Evolutionary conservation across 2,888 invertebrate species (phyloP), one percentile per base, ranked within the genome.

Genomic region (Zhengitettix transpicula): DNA sequence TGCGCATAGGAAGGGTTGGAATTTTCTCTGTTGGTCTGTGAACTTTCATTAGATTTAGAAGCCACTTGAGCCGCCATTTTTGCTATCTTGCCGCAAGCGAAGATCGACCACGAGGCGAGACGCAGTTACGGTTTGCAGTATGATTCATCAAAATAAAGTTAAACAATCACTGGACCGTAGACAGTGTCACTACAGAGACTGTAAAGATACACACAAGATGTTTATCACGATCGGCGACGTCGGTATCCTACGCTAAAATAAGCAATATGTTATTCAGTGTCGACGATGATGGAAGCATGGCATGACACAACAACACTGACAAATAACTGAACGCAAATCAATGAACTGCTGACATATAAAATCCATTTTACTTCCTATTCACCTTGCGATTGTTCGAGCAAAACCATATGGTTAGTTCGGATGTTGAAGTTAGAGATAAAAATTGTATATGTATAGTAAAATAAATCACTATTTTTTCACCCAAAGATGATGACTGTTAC

Each of bases 1-100:
- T 76, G 83, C 67, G 85, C 85, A 74, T 85, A 85, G 59, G 85
- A 85, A 69, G 82, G 79, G 68, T 82, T 83, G 65, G 79, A 76
- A 71, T 63, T 61, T 52, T 66, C 67, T 55, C 61, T 62, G n/a
- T 16, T 59, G 28, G 28, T 28, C 42, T 63, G 61, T 42, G 61
- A 57, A 42, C 61, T 61, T 52, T 63, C 63, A 55, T 60, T 58
- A 42, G 63, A 60, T 60, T 61, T 59, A 44, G 60, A 53, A 60
- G 56, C 62, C n/a, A 63, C 61, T 58, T 61, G 63, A 60, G 62
- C 63, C 56, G 63, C 63, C 63, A 63, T 63, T 58, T 63, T 63
- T 44, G 47, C 12, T 47, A 47, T 47, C n/a, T 47, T 47, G 47
- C 47, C 47, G 52, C 59, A 62, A 62, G 62, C 60, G 47, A 58